phyloP scores from a whole-genome alignment of 2,113 vertebrate species.

The Elanus axillaris region DNA sequence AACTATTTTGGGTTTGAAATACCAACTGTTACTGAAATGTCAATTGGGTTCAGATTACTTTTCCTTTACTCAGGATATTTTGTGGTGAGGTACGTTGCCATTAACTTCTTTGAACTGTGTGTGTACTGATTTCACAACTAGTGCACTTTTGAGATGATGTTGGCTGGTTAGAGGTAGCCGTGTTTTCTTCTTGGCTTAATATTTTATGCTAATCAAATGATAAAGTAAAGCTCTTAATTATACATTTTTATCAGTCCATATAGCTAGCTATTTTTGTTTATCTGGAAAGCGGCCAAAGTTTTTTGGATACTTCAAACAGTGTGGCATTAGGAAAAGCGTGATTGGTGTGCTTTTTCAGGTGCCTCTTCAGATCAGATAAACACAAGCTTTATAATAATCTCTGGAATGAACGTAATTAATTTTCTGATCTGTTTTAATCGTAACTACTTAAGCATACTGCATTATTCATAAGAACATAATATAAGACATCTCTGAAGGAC shows the following conservation, averaged over 20 bases:
- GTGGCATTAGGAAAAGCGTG: neutral
- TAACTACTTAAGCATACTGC: neutral
- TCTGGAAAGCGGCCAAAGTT: neutral
- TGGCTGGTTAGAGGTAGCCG: neutral
- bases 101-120: neutral
- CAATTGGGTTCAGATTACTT: neutral
- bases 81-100: neutral
- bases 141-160: neutral
- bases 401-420: neutral
- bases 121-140: neutral
- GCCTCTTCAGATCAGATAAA: neutral
- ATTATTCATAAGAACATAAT: accelerated
- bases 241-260: neutral
- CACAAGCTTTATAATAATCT: neutral
- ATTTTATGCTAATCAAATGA: neutral
- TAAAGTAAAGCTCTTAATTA: neutral
- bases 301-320: neutral
- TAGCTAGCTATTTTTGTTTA: neutral
- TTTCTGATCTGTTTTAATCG: neutral
- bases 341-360: neutral
- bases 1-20: neutral
- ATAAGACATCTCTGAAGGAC: no score
- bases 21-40: neutral
- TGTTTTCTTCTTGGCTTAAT: neutral
- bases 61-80: neutral